Conservation (phyloP, 2,113 vertebrate genomes). For the Axis porcinus region DNA sequence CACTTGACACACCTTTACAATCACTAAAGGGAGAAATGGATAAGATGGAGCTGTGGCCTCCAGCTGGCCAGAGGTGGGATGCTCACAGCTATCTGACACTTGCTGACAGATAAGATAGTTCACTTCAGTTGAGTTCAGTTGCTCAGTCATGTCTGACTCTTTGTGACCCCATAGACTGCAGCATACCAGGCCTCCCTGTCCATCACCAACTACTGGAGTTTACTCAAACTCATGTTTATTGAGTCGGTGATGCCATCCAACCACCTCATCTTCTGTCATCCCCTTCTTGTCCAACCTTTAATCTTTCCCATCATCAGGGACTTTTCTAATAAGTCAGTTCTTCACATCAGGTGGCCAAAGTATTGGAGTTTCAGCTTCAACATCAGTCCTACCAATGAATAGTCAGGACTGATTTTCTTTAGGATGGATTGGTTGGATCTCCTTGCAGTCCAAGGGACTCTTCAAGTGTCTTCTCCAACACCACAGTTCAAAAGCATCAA, state of each 20-base stretch:
- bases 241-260: background rate
- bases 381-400: background rate
- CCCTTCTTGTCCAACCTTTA: background rate
- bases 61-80: background rate
- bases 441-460: background rate
- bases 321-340: background rate
- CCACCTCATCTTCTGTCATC: background rate
- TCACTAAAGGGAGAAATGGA: background rate
- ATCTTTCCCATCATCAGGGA: background rate
- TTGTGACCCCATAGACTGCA: background rate
- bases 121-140: background rate
- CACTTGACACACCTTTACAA: background rate
- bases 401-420: background rate
- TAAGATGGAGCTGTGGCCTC: background rate
- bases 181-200: fast-evolving
- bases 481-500: background rate
- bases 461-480: background rate
- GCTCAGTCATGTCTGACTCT: fast-evolving
- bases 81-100: background rate
- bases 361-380: background rate
- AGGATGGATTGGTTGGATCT: background rate
- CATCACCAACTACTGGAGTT: background rate
- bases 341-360: background rate
- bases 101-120: background rate
- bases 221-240: background rate